phyloP scores from a whole-genome alignment of 1,140 invertebrate genomes.

The Carcinoscorpius rotundicauda region DNA sequence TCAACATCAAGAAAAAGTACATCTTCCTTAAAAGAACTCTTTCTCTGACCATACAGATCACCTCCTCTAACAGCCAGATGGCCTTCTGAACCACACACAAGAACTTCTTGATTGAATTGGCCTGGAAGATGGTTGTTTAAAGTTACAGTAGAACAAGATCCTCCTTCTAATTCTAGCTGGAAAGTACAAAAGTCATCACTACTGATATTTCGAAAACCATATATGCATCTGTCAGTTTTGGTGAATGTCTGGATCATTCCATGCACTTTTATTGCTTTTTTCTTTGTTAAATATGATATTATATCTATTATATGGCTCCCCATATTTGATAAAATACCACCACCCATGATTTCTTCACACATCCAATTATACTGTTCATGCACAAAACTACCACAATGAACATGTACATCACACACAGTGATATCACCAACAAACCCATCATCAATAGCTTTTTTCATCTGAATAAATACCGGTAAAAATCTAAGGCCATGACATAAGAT shows the following conservation, averaged over 20 bases:
- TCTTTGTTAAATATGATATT: slow-evolving; percentile 66
- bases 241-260: slow-evolving; percentile 81
- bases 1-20: slow-evolving; percentile 66
- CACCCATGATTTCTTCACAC: slow-evolving; percentile 91
- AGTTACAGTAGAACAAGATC: slow-evolving; percentile 69
- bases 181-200: slow-evolving; percentile 91
- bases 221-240: slow-evolving; percentile 69
- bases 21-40: slow-evolving; percentile 33
- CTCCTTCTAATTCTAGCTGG: slow-evolving; percentile 75
- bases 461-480: slow-evolving; percentile 69
- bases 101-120: slow-evolving; percentile 41
- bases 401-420: slow-evolving; percentile 68
- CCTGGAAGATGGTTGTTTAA: slow-evolving; percentile 60
- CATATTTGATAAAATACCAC: slow-evolving; percentile 83
- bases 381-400: slow-evolving; percentile 73
- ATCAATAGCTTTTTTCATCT: slow-evolving; percentile 63
- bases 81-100: slow-evolving; percentile 40
- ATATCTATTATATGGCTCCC: slow-evolving; percentile 90
- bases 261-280: slow-evolving; percentile 71
- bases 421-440: slow-evolving; percentile 70
- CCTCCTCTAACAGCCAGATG: slow-evolving; percentile 37
- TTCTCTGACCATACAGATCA: slow-evolving; percentile 38
- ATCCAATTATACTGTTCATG: slow-evolving; percentile 72
- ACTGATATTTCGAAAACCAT: slow-evolving; percentile 84
- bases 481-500: slow-evolving; percentile 83